A percentile compares a stretch with the other conserved stretches of the same genome.
phyloP scores from a whole-genome alignment of 2,797 vertebrate species.

The Dendrocincla fuliginosa region DNA sequence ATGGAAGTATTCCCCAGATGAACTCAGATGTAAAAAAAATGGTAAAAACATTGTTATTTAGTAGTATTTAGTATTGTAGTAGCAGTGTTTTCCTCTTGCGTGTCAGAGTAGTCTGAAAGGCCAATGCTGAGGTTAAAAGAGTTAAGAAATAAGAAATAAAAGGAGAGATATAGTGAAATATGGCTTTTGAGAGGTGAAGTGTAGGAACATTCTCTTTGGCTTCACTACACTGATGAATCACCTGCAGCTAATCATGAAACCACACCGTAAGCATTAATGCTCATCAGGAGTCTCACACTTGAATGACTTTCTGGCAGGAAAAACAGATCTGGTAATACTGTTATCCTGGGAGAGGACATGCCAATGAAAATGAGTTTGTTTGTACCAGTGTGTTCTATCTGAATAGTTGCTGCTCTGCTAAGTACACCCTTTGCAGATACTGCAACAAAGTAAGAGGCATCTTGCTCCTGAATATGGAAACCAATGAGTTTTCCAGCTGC shows the following conservation, averaged over 20 bases:
- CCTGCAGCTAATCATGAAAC: not conserved
- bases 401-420: not conserved
- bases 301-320: not conserved
- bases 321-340: not conserved
- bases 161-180: not conserved
- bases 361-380: not conserved
- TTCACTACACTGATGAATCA: not conserved
- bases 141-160: not conserved
- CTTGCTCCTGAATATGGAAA: not conserved
- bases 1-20: not conserved
- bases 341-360: not conserved
- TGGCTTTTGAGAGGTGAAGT: fast-evolving
- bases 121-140: not conserved
- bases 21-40: not conserved
- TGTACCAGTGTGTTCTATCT: not conserved
- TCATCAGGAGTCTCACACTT: not conserved
- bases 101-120: not conserved
- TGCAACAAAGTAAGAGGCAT: not conserved
- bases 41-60: not conserved
- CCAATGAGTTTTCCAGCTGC: not conserved
- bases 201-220: not conserved
- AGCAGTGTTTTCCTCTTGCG: not conserved
- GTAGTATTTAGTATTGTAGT: not conserved
- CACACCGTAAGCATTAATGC: not conserved
- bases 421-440: not conserved